Base-by-base conservation (phyloP, 2,113 vertebrate species). In the Psittacara wagleri region DNA sequence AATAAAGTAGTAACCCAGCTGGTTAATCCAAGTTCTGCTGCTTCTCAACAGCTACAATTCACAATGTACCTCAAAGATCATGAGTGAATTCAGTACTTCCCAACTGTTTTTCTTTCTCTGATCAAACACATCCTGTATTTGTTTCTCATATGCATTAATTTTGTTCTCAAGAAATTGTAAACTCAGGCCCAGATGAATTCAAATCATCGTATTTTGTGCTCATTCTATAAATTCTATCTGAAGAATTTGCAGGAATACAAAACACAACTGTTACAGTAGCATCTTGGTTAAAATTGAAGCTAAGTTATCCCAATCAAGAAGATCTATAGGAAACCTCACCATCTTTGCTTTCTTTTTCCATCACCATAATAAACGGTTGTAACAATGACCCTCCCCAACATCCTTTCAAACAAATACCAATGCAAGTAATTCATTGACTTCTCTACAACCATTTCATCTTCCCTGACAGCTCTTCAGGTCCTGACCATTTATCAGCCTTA, bases 341-440 rank as follows among this genome's bases (percentile, higher is more conserved):
- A n/a, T 48, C 49, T 68, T 31, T 23, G 39, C 29, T 72, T 49
- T 41, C 70, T 81, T 20, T 37, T 35, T 84, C 86, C 55, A 92
- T 70, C 86, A 88, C 66, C 2, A 11, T 48, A 91, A 95, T 9
- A 68, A 86, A 92, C 23, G 51, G 46, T 24, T 90, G 2, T 4
- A 83, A 77, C 43, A 75, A 79, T 48, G 35, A 96, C 88, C 83
- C 48, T 64, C 59, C 44, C 20, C 52, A 90, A 63, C 28, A 82
- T 3, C 74, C 49, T 69, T 52, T 46, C 74, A 80, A 80, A 82
- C 31, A 97, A 90, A 95, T 77, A 90, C 85, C 82, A 79, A 64
- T 35, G 63, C 84, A 90, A 94, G 76, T 66, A 90, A 95, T 85
- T 88, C 8, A 88, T 92, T 94, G 85, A 70, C 44, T 91, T 73